Conservation (phyloP, 2,888 invertebrate species). For the Cloeon dipterum region DNA sequence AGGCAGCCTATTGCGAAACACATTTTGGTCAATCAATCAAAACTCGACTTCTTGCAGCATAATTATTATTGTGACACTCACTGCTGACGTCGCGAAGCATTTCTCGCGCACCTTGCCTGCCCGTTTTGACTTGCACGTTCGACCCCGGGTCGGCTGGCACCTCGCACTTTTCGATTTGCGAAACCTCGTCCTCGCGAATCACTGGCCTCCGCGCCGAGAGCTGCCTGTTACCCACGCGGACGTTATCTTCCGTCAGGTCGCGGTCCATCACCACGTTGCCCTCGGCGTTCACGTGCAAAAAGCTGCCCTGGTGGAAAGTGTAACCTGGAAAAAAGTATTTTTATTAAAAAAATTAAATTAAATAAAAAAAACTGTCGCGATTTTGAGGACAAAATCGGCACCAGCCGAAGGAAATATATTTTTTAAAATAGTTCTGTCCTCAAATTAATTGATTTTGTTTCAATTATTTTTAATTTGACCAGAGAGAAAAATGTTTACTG, state of each 20-base stretch:
- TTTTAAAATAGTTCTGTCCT: neutral
- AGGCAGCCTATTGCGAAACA: slow-evolving; percentile 41
- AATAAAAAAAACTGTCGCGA: neutral
- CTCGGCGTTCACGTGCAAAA: slow-evolving; percentile 34
- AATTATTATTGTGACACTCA: slow-evolving; percentile 10
- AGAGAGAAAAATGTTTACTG: too few relatives aligned
- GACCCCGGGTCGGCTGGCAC: neutral
- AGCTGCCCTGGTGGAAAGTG: slow-evolving; percentile 46
- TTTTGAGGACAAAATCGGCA: neutral
- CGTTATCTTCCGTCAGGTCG: slow-evolving; percentile 19
- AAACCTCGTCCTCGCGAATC: slow-evolving; percentile 12
- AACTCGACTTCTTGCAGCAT: neutral
- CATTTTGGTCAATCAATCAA: neutral
- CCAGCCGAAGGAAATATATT: too few relatives aligned
- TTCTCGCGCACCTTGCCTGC: slow-evolving; percentile 31
- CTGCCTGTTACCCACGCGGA: slow-evolving; percentile 21
- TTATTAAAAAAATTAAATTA: slow-evolving; percentile 1
- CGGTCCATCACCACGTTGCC: slow-evolving; percentile 37
- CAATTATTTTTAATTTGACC: too few relatives aligned
- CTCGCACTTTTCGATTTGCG: slow-evolving; percentile 4
- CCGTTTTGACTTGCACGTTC: slow-evolving; percentile 13
- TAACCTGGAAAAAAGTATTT: slow-evolving; percentile 24
- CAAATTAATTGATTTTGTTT: too few relatives aligned
- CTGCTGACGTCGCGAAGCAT: slow-evolving; percentile 36
- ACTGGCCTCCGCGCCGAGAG: slow-evolving; percentile 10